Conservation (phyloP, 2,888 invertebrate species). For the Cephalotes varians region DNA sequence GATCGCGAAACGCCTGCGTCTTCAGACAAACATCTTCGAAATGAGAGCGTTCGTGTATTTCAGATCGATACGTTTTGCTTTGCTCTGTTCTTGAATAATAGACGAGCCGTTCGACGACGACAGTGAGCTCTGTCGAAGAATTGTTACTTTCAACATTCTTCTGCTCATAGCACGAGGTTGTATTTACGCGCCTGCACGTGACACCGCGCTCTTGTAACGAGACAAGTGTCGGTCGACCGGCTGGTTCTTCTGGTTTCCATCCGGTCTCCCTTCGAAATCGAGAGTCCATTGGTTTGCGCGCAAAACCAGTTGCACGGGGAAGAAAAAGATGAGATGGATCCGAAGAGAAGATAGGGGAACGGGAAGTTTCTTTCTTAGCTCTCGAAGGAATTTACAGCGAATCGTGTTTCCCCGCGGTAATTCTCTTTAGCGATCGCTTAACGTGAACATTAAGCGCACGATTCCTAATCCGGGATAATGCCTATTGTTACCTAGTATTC, state of each 20-base stretch:
- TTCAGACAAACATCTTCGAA: not conserved
- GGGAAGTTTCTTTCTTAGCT: constrained; percentile 43
- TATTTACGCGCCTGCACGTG: constrained; percentile 67
- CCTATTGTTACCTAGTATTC: constrained; percentile 28
- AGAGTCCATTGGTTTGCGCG: constrained; percentile 72
- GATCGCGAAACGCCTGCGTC: too few relatives aligned
- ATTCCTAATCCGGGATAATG: constrained; percentile 46
- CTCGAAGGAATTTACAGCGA: constrained; percentile 65
- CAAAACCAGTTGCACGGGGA: constrained; percentile 72
- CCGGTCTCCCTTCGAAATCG: constrained; percentile 74
- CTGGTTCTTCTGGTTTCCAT: constrained; percentile 61
- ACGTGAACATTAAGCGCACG: constrained; percentile 10
- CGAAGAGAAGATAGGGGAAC: constrained; percentile 33
- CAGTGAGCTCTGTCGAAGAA: not conserved
- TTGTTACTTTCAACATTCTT: constrained; percentile 39
- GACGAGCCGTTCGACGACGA: not conserved
- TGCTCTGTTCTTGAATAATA: not conserved
- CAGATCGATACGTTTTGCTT: not conserved
- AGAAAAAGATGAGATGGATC: constrained; percentile 60
- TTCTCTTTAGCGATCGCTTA: constrained; percentile 35
- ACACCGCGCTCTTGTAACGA: constrained; percentile 65
- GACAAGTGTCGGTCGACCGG: constrained; percentile 71
- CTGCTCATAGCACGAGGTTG: constrained; percentile 52
- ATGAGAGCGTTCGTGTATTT: not conserved
- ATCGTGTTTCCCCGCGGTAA: constrained; percentile 69